Percentiles rank a stretch among this genome's conserved stretches.
Evolutionary conservation across 64 coral and sea anemone species (phyloP).

Genomic region (Actinia equina): DNA sequence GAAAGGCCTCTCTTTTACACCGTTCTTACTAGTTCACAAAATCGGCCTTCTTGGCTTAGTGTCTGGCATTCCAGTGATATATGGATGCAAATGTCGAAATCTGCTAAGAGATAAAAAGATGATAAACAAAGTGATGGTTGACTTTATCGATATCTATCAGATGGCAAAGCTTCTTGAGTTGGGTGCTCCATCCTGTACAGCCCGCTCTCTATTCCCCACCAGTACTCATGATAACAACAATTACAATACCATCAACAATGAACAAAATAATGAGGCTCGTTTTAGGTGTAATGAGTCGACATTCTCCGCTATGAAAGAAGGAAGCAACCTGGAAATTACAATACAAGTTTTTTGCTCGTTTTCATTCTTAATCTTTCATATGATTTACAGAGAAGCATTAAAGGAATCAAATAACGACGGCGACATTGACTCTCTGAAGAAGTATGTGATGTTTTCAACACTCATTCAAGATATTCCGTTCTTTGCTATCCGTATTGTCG

Average conservation of each 20-base stretch:
- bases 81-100: background rate
- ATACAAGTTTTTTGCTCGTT: background rate
- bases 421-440: background rate
- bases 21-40: background rate
- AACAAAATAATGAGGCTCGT: background rate
- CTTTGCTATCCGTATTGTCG: background rate
- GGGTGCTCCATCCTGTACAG: background rate
- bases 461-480: background rate
- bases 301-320: background rate
- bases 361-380: background rate
- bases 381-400: background rate
- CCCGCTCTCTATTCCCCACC: background rate
- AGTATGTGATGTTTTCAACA: background rate
- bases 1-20: background rate
- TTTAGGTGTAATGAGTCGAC: background rate
- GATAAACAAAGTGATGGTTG: background rate
- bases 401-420: background rate
- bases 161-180: background rate
- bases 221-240: background rate
- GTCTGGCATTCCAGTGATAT: conserved; percentile 4
- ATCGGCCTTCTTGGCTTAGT: background rate
- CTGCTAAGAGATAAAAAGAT: background rate
- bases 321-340: background rate
- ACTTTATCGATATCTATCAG: conserved; percentile 15
- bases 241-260: background rate